Conservation (phyloP, 1,140 invertebrate genomes). For the Nixonia krombeini region DNA sequence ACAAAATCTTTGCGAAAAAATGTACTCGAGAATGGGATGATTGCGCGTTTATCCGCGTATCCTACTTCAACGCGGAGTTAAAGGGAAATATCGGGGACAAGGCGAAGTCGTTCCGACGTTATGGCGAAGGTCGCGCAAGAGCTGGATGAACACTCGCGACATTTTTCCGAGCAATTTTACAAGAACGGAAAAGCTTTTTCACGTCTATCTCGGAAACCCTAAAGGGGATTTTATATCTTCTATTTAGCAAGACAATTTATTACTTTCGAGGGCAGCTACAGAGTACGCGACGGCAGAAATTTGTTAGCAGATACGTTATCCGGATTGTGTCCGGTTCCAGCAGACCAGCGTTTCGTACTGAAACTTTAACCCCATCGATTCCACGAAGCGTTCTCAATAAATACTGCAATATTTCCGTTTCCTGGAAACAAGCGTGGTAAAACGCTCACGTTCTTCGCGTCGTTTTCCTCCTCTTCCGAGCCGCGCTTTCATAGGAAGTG, state of each 20-base stretch:
- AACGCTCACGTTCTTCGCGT: too few species aligned
- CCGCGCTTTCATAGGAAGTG: too few species aligned
- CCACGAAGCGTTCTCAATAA: conserved; percentile 16
- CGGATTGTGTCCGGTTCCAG: too few species aligned
- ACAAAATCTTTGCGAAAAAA: conserved; percentile 38
- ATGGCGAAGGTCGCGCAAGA: conserved; percentile 25
- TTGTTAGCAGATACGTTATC: conserved; percentile 15
- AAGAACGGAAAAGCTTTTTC: conserved; percentile 37
- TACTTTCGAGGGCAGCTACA: conserved; percentile 17
- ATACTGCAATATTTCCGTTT: too few species aligned
- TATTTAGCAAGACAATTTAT: conserved; percentile 41
- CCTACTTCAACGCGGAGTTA: conserved; percentile 2
- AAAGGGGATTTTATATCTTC: conserved; percentile 33
- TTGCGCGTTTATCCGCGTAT: conserved; percentile 25
- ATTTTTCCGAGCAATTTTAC: conserved; percentile 49
- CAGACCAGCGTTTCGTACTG: too few species aligned
- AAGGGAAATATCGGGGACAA: conserved; percentile 43
- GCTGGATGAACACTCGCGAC: conserved; percentile 44
- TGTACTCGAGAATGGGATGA: conserved; percentile 43
- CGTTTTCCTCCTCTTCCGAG: too few species aligned
- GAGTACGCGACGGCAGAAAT: conserved; percentile 32
- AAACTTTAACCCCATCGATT: conserved; percentile 22
- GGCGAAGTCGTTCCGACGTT: conserved; percentile 44
- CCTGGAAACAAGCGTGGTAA: too few species aligned
- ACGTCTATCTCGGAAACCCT: conserved; percentile 19